Evolutionary conservation across 2,113 vertebrate genomes (phyloP).

Genomic region (Hippoglossus stenolepis): DNA sequence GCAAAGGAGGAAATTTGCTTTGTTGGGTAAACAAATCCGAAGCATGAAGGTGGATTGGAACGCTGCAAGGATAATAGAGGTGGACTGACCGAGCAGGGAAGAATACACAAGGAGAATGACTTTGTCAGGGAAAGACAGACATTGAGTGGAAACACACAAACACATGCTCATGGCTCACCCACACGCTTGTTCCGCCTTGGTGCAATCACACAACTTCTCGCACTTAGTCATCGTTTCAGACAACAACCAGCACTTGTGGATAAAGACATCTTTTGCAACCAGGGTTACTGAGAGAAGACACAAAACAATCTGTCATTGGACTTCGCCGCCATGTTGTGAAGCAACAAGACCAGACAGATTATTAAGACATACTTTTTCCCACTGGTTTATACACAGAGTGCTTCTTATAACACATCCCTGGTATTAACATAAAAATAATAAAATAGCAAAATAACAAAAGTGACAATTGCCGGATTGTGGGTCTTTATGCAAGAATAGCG

Average conservation of each 20-base stretch:
- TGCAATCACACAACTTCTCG: conserved; percentile 44
- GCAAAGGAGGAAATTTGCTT: conserved; percentile 76
- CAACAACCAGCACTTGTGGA: conserved; percentile 36
- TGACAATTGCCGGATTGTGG: no score
- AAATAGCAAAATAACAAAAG: no score
- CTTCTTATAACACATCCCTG: not conserved
- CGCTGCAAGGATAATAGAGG: conserved; percentile 32
- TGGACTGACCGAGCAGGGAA: not conserved
- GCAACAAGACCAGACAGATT: conserved; percentile 11
- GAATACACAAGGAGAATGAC: not conserved
- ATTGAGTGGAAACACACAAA: conserved; percentile 22
- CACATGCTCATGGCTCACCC: conserved; percentile 39
- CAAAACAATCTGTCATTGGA: conserved; percentile 37
- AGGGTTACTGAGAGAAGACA: conserved; percentile 14
- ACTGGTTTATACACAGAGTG: not conserved
- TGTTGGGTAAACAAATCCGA: conserved; percentile 70
- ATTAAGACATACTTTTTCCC: not conserved
- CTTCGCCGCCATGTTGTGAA: not conserved
- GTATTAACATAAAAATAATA: not conserved
- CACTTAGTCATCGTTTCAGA: conserved; percentile 41
- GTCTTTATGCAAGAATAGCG: no score
- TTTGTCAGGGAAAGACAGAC: not conserved
- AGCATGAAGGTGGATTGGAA: conserved; percentile 30
- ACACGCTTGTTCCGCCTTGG: conserved; percentile 24
- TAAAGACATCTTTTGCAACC: conserved; percentile 49